A percentile compares a stretch with the other conserved stretches of the same genome.
phyloP scores from a whole-genome alignment of 2,113 vertebrate species.

The Erythrolamprus reginae region DNA sequence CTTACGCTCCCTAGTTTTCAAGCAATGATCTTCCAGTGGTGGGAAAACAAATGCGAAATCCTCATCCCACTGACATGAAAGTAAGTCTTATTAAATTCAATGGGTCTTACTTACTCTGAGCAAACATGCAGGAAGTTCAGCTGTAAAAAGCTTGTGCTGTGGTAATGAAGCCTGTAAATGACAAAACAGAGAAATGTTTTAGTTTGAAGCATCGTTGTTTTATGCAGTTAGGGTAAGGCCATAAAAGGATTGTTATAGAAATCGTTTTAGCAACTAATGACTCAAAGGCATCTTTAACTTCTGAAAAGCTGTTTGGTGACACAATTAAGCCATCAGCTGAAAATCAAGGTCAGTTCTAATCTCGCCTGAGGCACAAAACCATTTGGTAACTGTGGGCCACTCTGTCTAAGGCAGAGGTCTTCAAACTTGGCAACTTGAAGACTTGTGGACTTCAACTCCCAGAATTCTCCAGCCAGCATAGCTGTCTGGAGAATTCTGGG shows the following conservation, averaged over 20 bases:
- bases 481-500: no score
- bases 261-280: background rate
- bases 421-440: no score
- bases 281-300: background rate
- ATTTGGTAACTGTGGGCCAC: background rate
- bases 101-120: background rate
- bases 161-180: background rate
- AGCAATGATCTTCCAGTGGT: background rate
- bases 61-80: background rate
- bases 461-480: no score
- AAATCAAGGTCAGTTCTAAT: background rate
- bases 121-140: background rate
- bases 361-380: background rate
- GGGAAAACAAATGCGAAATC: slow-evolving; percentile 27
- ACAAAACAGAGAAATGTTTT: background rate
- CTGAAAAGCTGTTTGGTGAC: background rate
- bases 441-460: no score
- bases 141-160: background rate
- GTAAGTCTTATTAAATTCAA: background rate
- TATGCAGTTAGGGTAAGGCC: background rate
- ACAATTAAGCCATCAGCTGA: background rate
- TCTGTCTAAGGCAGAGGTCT: no score
- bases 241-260: background rate
- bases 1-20: slow-evolving; percentile 47
- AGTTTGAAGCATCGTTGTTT: background rate